Evolutionary conservation across 2,888 invertebrate species (phyloP).

Genomic region (Orthonychiurus folsomi): DNA sequence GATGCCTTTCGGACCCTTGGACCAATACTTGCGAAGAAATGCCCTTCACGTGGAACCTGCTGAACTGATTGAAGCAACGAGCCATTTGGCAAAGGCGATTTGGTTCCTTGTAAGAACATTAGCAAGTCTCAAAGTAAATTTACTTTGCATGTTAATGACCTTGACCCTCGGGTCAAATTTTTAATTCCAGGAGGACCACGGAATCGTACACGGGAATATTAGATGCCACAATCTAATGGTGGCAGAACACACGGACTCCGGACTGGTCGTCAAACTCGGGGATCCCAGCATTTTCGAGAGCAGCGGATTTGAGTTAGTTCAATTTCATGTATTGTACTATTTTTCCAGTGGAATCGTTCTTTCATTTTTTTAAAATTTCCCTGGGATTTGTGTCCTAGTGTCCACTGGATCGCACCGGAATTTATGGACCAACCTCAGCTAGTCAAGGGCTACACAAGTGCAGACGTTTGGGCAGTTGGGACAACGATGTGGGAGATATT

Average conservation of each 20-base stretch:
- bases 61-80: constrained; percentile 72
- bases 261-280: constrained; percentile 67
- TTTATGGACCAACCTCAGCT: constrained; percentile 60
- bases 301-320: constrained; percentile 57
- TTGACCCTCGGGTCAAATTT: constrained; percentile 5
- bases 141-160: background rate
- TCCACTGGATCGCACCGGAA: constrained; percentile 85
- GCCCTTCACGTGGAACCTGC: constrained; percentile 45
- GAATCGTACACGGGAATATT: constrained; percentile 74
- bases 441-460: constrained; percentile 58
- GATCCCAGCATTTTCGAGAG: constrained; percentile 69
- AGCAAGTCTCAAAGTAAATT: background rate
- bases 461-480: constrained; percentile 85
- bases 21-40: constrained; percentile 51
- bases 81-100: constrained; percentile 70
- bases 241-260: constrained; percentile 58
- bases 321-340: background rate
- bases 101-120: constrained; percentile 65
- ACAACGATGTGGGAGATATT: constrained; percentile 91
- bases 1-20: constrained; percentile 66
- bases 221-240: constrained; percentile 73
- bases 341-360: background rate
- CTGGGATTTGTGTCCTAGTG: constrained; percentile 50
- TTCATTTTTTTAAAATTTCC: background rate
- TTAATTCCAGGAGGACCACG: constrained; percentile 58